Evolutionary conservation across 2,888 invertebrate species (phyloP), one percentile per base, ranked within the genome.

Genomic region (Acronicta leporina): DNA sequence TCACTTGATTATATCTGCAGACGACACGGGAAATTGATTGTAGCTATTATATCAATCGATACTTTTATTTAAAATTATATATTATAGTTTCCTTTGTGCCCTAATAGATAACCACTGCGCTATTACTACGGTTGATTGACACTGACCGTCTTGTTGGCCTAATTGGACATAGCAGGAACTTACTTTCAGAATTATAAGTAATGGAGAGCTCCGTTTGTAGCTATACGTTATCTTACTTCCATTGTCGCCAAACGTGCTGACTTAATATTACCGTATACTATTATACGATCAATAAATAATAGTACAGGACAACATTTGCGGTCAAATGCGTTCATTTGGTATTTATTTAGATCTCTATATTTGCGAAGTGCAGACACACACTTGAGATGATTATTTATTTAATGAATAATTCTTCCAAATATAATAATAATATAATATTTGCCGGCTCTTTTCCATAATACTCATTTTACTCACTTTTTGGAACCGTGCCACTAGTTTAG

Each of bases 101-200:
- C 14, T 30, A 45, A 13, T 44, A n/a, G 9, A 44, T 2, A 47
- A 15, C 20, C 20, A 20, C 60, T 46, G 33, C 42, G 47, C 16
- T 58, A 63, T 71, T 60, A 60, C 53, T 47, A 38, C 15, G 68
- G 79, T 72, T 66, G 74, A 60, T 59, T 79, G 82, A 70, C 72
- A 60, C 58, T 79, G 82, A 70, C 72, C 72, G 54, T 40, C 48
- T 41, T 46, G 27, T 50, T 35, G 59, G 0, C 35, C 33, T 33
- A 3, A 35, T 9, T 30, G 8, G 30, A 13, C 35, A 35, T 35
- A 13, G 2, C 35, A 35, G 13, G 13, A 35, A 2, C 35, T 13
- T 35, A 30, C 30, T 30, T 9, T 1, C 9, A 30, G 9, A 30
- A 9, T 30, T 7, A 7, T 27, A 30, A 30, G 30, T 30, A 30